phyloP scores from a whole-genome alignment of 1,140 invertebrate species.

The Coptotermes formosanus region DNA sequence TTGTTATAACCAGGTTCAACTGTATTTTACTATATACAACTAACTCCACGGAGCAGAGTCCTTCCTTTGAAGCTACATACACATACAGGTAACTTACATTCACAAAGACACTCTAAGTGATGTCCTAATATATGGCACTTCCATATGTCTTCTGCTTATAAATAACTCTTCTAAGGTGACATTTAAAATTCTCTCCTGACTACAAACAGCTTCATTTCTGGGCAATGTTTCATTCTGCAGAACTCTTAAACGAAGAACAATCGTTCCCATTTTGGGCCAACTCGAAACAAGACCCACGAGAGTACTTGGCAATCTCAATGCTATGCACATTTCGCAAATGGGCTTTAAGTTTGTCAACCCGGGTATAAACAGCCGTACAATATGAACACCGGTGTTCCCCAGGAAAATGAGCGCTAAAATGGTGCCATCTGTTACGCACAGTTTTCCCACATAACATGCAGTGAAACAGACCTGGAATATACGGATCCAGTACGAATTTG shows the following conservation, averaged over 20 bases:
- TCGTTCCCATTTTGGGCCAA: background rate
- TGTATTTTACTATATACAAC: too few species aligned
- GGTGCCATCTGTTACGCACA: conserved; percentile 70
- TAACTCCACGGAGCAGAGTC: too few species aligned
- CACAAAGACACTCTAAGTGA: background rate
- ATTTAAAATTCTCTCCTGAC: background rate
- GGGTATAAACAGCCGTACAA: conserved; percentile 43
- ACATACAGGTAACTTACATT: background rate
- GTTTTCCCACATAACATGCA: conserved; percentile 67
- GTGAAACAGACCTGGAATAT: conserved; percentile 37
- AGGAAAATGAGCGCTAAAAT: conserved; percentile 66
- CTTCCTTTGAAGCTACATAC: too few species aligned
- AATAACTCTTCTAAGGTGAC: background rate
- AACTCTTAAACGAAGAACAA: background rate
- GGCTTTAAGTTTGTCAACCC: conserved; percentile 20
- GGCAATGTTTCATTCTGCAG: background rate
- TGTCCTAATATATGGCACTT: background rate
- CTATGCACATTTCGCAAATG: conserved; percentile 2
- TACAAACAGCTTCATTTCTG: background rate
- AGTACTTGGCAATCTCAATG: conserved; percentile 13
- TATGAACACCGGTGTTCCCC: conserved; percentile 66
- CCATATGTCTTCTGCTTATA: background rate
- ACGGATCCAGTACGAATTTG: conserved; percentile 31
- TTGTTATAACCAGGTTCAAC: too few species aligned
- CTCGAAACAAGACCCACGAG: background rate